These are phyloP conservation scores for Plagodis dolabraria DNA, from an alignment of 2,888 invertebrate genomes.

Conservation along the genomic window DNA sequence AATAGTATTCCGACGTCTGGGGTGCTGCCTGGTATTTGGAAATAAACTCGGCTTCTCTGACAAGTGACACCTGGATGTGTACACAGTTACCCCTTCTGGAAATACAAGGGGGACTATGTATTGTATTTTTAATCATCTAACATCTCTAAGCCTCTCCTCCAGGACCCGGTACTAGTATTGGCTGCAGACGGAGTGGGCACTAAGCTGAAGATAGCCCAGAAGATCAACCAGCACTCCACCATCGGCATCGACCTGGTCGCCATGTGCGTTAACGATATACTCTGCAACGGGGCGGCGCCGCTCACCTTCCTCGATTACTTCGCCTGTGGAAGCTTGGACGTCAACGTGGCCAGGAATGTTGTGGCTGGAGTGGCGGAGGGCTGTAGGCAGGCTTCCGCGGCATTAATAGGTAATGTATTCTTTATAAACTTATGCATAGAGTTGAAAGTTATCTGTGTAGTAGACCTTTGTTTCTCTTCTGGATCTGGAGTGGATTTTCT, in stretches of 20 bases:
- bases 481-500: too few species aligned
- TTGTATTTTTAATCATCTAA: too few species aligned
- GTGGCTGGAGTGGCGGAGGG: conserved; percentile 94
- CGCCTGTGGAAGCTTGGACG: conserved; percentile 93
- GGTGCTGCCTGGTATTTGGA: too few species aligned
- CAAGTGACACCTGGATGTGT: too few species aligned
- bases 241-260: conserved; percentile 98
- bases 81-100: too few species aligned
- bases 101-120: too few species aligned
- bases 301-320: conserved; percentile 98
- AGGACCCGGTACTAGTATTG: conserved; percentile 95
- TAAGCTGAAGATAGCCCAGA: conserved; percentile 96
- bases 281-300: conserved; percentile 98
- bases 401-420: conserved; percentile 89
- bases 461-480: too few species aligned
- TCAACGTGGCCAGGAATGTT: conserved; percentile 88
- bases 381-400: conserved; percentile 92
- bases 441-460: not conserved
- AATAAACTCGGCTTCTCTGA: too few species aligned
- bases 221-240: conserved; percentile 89
- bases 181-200: conserved; percentile 99
- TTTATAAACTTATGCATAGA: not conserved
- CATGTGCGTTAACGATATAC: conserved; percentile 99
- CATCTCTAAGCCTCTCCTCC: conserved; percentile 18
- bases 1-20: too few species aligned